These are phyloP conservation scores for Synergus gifuensis DNA, from an alignment of 2,888 invertebrate species.

Conservation along the genomic window DNA sequence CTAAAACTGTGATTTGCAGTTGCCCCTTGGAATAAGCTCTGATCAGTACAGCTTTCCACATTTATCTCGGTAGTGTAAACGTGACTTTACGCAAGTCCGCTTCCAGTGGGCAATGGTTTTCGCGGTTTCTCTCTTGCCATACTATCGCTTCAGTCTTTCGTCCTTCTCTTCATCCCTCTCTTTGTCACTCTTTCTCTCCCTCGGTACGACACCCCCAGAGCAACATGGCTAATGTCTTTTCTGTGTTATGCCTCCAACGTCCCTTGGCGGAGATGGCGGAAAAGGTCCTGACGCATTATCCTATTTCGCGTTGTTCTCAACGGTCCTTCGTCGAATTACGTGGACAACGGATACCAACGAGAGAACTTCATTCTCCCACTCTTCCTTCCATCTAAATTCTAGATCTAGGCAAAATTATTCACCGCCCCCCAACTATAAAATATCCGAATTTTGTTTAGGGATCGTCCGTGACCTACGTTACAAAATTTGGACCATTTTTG, in stretches of 20 bases:
- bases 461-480: no score
- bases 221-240: constrained; percentile 76
- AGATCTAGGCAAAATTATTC: constrained; percentile 24
- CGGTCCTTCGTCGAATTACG: constrained; percentile 62
- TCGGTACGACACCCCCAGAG: constrained; percentile 62
- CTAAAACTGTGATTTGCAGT: no score
- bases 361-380: constrained; percentile 50
- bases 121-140: constrained; percentile 65
- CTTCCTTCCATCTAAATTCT: constrained; percentile 38
- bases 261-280: constrained; percentile 67
- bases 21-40: no score
- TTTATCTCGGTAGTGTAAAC: constrained; percentile 25
- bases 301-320: constrained; percentile 65
- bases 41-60: neutral
- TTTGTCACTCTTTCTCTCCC: constrained; percentile 52
- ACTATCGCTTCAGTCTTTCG: constrained; percentile 57
- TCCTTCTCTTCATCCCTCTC: constrained; percentile 57
- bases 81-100: constrained; percentile 53
- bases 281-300: constrained; percentile 70
- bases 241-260: constrained; percentile 74
- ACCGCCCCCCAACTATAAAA: neutral
- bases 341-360: constrained; percentile 57
- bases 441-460: neutral
- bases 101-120: constrained; percentile 63
- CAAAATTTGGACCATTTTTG: no score